phyloP scores from a whole-genome alignment of 2,797 vertebrate genomes.

The Tympanoctomys barrerae region DNA sequence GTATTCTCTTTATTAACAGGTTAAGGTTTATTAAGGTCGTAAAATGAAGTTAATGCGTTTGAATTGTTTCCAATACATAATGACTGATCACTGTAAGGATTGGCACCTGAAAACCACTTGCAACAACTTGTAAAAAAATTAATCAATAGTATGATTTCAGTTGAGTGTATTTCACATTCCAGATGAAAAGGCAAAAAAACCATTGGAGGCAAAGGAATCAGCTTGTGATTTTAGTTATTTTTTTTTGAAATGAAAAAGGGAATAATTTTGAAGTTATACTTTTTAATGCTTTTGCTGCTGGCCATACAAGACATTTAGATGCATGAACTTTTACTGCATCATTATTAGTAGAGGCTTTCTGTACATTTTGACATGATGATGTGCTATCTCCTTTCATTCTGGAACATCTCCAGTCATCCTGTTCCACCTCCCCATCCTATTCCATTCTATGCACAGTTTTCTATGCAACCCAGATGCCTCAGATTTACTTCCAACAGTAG shows the following conservation, averaged over 20 bases:
- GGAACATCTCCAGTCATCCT: background rate
- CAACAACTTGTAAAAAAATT: background rate
- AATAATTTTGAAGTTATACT: constrained; percentile 35
- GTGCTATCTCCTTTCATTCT: constrained; percentile 77
- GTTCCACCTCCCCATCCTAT: constrained; percentile 43
- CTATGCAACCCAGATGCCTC: constrained; percentile 81
- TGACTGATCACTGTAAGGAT: background rate
- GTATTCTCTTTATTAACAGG: background rate
- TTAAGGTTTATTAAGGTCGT: constrained; percentile 23
- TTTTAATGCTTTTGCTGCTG: background rate
- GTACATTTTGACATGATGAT: constrained; percentile 81
- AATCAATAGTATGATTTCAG: background rate
- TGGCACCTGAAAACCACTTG: constrained; percentile 16
- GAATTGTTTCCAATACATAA: background rate
- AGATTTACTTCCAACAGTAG: constrained; percentile 79
- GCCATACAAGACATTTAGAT: background rate
- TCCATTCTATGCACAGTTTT: constrained; percentile 86
- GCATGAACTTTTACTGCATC: constrained; percentile 27
- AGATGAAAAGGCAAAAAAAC: constrained; percentile 47
- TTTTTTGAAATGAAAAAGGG: constrained; percentile 15
- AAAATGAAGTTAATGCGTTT: constrained; percentile 39
- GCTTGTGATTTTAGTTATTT: constrained; percentile 16
- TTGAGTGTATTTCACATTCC: background rate
- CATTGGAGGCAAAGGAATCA: constrained; percentile 35
- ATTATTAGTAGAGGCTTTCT: background rate